Base-by-base conservation (phyloP, 1,140 invertebrate species). In the Platyscapa corneri region DNA sequence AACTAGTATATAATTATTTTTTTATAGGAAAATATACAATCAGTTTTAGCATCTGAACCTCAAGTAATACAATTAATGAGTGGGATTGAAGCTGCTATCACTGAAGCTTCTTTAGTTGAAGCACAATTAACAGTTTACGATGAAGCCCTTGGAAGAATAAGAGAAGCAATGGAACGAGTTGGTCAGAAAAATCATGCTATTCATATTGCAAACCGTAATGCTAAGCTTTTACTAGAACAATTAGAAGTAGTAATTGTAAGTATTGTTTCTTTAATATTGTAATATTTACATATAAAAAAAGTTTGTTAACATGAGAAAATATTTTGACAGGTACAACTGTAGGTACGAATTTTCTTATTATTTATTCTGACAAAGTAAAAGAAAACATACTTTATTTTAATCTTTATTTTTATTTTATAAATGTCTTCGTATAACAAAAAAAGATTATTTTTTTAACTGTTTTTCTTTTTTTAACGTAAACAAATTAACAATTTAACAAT, bases 171-270 rank as follows among this genome's bases (percentile, higher is more conserved):
- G 94, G 96, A 97, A 87, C 96, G 97, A 89, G 98, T 99, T 94
- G 97, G 97, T 87, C 97, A 98, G 89, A 98, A 98, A 91, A 98
- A 98, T 94, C 95, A 96, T 10, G 95, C 97, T 88, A 97, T 98
- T 89, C 96, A 97, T 91, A 96, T 97, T 7, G 96, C 96, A 20
- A 97, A 98, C 92, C 95, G 94, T 85, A 99, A 99, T 91, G 97
- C 97, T 89, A 95, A 96, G 86, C 95, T 96, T 88, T 93, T 99
- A 49, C 92, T 98, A 83, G 94, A 95, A 64, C 96, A 98, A 90
- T 93, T 99, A 0, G 96, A 97, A 89, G 95, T 95, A 91, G 94
- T 98, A 75, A 96, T 98, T 90, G 96, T 97, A 94, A 94, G 95
- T 94, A 37, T 39, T 56, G 60, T 76, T 67, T 67, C 1, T 46